Conservation (phyloP, 2,797 vertebrate genomes). For the Mormyrus hasselquistii region DNA sequence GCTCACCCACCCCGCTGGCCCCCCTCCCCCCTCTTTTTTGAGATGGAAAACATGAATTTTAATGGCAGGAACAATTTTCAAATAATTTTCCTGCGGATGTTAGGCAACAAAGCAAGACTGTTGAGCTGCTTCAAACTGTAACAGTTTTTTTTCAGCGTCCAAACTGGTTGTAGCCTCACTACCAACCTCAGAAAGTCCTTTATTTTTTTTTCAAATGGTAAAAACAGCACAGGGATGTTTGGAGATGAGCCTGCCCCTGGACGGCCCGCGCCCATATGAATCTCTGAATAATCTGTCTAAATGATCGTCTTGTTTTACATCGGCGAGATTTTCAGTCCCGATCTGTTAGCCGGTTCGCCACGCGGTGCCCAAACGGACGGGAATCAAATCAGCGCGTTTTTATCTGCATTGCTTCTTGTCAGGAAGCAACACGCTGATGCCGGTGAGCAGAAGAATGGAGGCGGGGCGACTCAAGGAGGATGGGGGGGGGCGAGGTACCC, state of each 20-base stretch:
- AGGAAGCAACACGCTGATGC: background rate
- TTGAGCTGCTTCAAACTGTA: background rate
- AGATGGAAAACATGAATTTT: constrained; percentile 39
- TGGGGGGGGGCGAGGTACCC: background rate
- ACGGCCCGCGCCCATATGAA: background rate
- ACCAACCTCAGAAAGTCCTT: background rate
- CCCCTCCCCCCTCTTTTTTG: constrained; percentile 36
- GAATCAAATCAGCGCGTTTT: background rate
- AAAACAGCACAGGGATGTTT: background rate
- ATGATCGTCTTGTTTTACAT: background rate
- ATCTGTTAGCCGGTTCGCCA: background rate
- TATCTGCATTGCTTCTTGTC: background rate
- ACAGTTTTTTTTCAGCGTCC: background rate
- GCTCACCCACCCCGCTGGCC: constrained; percentile 34
- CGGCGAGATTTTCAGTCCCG: background rate
- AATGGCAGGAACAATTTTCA: constrained; percentile 16
- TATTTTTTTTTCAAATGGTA: background rate
- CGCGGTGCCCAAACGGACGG: background rate
- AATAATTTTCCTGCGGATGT: constrained; percentile 13
- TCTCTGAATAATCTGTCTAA: background rate
- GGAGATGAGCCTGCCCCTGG: background rate
- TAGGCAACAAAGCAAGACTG: constrained; percentile 19
- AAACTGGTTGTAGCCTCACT: background rate
- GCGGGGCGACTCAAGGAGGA: background rate
- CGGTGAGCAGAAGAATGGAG: background rate